Base-by-base conservation (phyloP, 2,797 vertebrate genomes). In the Xenentodon cancila region DNA sequence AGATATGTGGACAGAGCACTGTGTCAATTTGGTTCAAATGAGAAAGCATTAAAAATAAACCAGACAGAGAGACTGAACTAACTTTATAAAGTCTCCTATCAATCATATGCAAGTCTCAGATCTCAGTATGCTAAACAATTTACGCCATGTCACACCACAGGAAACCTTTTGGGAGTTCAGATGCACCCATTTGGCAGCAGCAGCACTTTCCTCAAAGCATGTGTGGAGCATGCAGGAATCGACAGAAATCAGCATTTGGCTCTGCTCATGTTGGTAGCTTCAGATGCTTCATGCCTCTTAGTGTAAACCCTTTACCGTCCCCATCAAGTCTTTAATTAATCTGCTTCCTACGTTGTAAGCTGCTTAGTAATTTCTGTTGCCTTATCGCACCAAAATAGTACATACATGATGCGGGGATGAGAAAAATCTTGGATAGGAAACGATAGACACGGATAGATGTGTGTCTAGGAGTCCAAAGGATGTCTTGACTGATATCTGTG, bases 241-340 rank as follows among this genome's bases (percentile, higher is more conserved):
- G 83, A 84, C 79, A 70, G 62, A 49, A 73, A 88, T 85, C 84
- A 54, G 61, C 43, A 13, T 65, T 79, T 68, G 75, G 62, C 77
- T 80, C 73, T 68, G 67, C 46, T 81, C 59, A 50, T 77, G 71
- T 68, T 64, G 64, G 74, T 77, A 65, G 68, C 71, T 85, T 83
- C 59, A 84, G 71, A 81, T 76, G 72, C 34, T 73, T 60, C 71
- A 73, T 75, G 87, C 76, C 72, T 86, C 82, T 89, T 76, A 88
- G 68, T 80, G 79, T 88, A 89, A 91, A 90, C 82, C 81, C 61
- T 81, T 87, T 84, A 86, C 81, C 70, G 73, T 85, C 77, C 78
- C 84, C 84, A 87, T 92, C 87, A 88, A 84, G 77, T 72, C 80
- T 90, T 87, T 89, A 89, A 92, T 92, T 89, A 91, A 91, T 92